Evolutionary conservation across 1,140 invertebrate genomes (phyloP), one percentile per base, ranked within the genome.

Genomic region (Drosophila tristis): DNA sequence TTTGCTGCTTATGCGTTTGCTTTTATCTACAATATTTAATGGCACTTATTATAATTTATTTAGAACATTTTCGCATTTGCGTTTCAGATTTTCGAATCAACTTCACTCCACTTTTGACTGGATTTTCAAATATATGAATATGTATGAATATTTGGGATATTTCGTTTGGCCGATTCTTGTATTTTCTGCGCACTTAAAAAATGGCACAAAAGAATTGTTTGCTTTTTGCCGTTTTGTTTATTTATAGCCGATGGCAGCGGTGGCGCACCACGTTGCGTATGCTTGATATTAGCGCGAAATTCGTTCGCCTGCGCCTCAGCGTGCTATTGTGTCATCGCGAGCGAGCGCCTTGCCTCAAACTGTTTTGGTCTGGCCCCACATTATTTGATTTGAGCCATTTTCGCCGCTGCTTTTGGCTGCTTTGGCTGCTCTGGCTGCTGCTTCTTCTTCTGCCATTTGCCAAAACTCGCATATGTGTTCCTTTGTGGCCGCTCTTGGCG

Each of bases 261-360:
- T 49, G 43, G 53, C 66, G 66, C 48, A 78, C 65, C 73, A 87
- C 72, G 79, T 58, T 76, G 80, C 84, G 84, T 87, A 87, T 87
- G 73, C 73, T 78, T 89, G 67, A 87, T 87, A 75, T 87, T 78
- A 65, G 74, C 75, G 54, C 66, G 68, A 81, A 67, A 68, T 66
- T 60, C 53, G 55, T 71, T 67, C 39, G 20, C 26, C 15, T 56
- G 39, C 42, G 47, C 35, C 47, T 61, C 26, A 63, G 72, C 72
- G 72, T 53, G 56, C 75, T 87, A 77, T 80, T 80, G 76, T 77
- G 61, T 78, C 74, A 65, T 64, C 73, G 82, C 85, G 80, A 80
- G 67, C 76, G 80, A 89, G 86, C 85, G 85, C 80, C 85, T 72
- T 86, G 77, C 77, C 82, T 85, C 73, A 90, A 89, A 89, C 85